Percentiles rank a stretch among this genome's conserved stretches.
Conservation (phyloP, 2,113 vertebrate species). For the Cryptotis parvus region DNA sequence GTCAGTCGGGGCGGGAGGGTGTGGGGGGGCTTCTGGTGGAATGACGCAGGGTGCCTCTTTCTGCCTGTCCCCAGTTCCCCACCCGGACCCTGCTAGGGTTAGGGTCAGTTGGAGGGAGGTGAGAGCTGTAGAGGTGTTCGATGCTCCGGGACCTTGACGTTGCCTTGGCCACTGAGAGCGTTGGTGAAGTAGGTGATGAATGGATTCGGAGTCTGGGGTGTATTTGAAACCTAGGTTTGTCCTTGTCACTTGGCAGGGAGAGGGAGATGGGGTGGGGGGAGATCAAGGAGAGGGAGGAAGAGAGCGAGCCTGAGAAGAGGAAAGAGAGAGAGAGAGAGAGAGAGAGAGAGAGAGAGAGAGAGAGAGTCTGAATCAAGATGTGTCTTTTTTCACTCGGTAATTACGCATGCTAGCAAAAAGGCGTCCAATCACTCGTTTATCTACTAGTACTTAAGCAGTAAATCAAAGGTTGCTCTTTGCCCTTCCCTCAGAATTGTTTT, state of each 20-base stretch:
- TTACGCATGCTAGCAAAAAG: slow-evolving; percentile 13
- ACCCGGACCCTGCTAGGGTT: neutral
- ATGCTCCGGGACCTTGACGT: neutral
- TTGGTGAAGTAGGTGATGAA: neutral
- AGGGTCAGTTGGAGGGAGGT: neutral
- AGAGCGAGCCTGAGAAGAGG: neutral
- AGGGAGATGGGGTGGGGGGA: too few relatives aligned
- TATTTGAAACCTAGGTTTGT: neutral
- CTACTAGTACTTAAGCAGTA: neutral
- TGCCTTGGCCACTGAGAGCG: neutral
- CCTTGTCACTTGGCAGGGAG: neutral
- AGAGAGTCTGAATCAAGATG: neutral
- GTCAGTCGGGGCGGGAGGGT: neutral
- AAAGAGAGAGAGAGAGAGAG: neutral
- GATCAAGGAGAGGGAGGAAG: neutral
- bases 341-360: neutral
- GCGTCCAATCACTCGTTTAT: slow-evolving; percentile 22
- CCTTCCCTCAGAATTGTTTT: neutral
- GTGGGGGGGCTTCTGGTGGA: neutral
- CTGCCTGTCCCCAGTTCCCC: neutral
- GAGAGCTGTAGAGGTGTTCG: neutral
- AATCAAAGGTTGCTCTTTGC: neutral
- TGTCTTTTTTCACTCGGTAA: slow-evolving; percentile 33
- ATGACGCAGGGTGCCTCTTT: neutral
- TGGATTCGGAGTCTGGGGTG: neutral